phyloP scores from a whole-genome alignment of 1,140 invertebrate species.

The Cherax quadricarinatus region DNA sequence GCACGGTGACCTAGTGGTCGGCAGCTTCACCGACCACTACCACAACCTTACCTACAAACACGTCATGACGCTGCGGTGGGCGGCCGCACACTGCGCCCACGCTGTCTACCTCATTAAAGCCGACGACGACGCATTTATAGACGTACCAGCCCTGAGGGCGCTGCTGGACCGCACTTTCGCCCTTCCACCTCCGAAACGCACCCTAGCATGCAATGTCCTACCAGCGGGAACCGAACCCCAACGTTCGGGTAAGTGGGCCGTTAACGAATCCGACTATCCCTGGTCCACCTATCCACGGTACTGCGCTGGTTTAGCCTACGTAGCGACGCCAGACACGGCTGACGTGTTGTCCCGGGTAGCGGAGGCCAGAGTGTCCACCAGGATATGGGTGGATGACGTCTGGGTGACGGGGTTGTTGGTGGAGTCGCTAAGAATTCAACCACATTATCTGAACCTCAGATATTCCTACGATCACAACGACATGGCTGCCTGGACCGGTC shows the following conservation, averaged over 20 bases:
- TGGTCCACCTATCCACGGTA: constrained; percentile 76
- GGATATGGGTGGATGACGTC: constrained; percentile 80
- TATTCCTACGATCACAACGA: constrained; percentile 75
- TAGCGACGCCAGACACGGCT: constrained; percentile 77
- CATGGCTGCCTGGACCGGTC: constrained; percentile 74
- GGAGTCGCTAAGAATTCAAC: constrained; percentile 74
- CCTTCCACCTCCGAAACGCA: constrained; percentile 62
- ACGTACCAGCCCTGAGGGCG: constrained; percentile 77
- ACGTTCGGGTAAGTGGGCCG: constrained; percentile 77
- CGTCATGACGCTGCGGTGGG: constrained; percentile 79
- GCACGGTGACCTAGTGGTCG: constrained; percentile 77
- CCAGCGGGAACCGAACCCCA: constrained; percentile 76
- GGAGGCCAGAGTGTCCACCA: constrained; percentile 73
- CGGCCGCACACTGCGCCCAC: constrained; percentile 76
- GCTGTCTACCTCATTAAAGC: constrained; percentile 78
- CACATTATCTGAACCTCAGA: constrained; percentile 76
- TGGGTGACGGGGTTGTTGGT: constrained; percentile 78
- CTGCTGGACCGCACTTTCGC: constrained; percentile 75
- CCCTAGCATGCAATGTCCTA: constrained; percentile 76
- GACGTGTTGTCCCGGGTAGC: constrained; percentile 75
- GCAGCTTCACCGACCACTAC: constrained; percentile 78
- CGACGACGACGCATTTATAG: constrained; percentile 80
- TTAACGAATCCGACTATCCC: constrained; percentile 75
- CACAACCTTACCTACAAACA: constrained; percentile 79
- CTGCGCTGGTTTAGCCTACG: constrained; percentile 78